Evolutionary conservation across 1,140 invertebrate genomes (phyloP).

Genomic region (Cydia strobilella): DNA sequence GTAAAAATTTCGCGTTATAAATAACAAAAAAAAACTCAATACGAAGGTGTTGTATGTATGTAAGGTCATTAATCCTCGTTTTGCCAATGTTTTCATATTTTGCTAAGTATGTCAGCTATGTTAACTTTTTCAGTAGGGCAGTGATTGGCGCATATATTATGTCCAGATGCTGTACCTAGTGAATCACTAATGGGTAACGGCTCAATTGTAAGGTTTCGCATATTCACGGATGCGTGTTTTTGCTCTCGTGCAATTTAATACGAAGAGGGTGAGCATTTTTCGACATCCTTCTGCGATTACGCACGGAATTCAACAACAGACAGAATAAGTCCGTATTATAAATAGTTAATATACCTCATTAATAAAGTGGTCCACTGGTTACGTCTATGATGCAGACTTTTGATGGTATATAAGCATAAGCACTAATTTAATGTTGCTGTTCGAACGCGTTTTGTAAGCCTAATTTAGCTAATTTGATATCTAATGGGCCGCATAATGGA

Average conservation of each 20-base stretch:
- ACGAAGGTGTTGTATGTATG: too few relatives aligned
- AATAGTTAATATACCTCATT: too few relatives aligned
- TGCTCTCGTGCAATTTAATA: constrained; percentile 25
- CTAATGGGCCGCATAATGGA: constrained; percentile 1
- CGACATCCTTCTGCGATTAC: constrained; percentile 19
- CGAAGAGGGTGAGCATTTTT: constrained; percentile 4
- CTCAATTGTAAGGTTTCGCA: constrained; percentile 13
- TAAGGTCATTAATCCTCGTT: too few relatives aligned
- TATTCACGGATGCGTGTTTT: constrained; percentile 12
- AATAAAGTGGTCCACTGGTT: too few relatives aligned
- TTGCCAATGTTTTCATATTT: too few relatives aligned
- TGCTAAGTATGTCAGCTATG: too few relatives aligned
- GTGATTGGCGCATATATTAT: too few relatives aligned
- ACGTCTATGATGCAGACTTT: too few relatives aligned
- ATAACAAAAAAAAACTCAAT: too few relatives aligned
- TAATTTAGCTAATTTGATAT: constrained; percentile 23
- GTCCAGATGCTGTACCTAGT: constrained; percentile 5
- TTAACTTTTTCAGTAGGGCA: too few relatives aligned
- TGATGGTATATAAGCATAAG: too few relatives aligned
- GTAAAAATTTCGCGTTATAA: too few relatives aligned
- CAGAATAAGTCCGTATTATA: background rate
- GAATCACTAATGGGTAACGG: background rate
- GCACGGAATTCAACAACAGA: background rate
- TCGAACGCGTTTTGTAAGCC: background rate
- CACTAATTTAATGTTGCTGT: background rate